A percentile compares a stretch with the other conserved stretches of the same genome.
phyloP scores from a whole-genome alignment of 2,888 invertebrate genomes.

The Orthonevra nobilis region DNA sequence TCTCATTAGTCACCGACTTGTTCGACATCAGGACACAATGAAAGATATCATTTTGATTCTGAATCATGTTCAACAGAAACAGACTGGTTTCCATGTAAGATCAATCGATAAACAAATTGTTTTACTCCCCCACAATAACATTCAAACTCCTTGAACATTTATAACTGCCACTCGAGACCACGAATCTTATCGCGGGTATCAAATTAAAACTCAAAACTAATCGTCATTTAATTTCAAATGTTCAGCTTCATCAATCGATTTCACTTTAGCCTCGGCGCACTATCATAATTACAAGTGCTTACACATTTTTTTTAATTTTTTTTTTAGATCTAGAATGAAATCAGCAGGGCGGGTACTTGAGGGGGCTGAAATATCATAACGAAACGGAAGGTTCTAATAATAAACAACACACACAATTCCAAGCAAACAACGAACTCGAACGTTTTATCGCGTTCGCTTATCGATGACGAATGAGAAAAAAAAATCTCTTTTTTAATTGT shows the following conservation, averaged over 20 bases:
- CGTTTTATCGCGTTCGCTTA: constrained; percentile 61
- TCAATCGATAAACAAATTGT: constrained; percentile 1
- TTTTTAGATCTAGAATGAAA: constrained; percentile 34
- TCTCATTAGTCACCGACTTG: no score
- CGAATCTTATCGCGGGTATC: constrained; percentile 49
- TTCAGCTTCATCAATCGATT: constrained; percentile 41
- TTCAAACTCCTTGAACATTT: constrained; percentile 43
- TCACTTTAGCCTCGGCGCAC: constrained; percentile 24
- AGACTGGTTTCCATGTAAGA: background rate
- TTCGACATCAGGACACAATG: no score
- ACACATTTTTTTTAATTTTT: no score
- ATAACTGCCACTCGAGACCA: constrained; percentile 40
- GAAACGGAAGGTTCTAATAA: constrained; percentile 26
- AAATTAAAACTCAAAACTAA: constrained; percentile 61
- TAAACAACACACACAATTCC: constrained; percentile 34
- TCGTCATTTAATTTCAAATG: constrained; percentile 62
- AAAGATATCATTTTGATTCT: no score
- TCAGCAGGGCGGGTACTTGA: background rate
- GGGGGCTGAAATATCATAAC: background rate
- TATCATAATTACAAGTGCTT: constrained; percentile 57
- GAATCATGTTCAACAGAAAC: constrained; percentile 2
- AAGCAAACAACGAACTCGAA: constrained; percentile 29
- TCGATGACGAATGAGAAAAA: constrained; percentile 67
- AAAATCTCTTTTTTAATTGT: constrained; percentile 70
- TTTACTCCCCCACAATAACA: constrained; percentile 3